Conservation (phyloP, 92 coral and sea anemone genomes). For the Meandrina meandrites region DNA sequence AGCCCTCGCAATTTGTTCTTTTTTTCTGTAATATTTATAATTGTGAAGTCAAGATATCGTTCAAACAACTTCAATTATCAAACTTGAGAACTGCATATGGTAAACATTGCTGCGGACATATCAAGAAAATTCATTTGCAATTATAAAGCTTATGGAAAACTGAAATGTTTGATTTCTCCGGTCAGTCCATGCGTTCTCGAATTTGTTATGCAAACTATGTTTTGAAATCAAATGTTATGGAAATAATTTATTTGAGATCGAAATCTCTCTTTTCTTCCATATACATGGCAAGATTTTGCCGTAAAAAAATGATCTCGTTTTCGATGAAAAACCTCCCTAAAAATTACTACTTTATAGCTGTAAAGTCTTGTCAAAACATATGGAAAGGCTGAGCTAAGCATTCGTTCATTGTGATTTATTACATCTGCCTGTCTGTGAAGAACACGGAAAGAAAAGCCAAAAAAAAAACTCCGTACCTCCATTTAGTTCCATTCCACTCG, state of each 20-base stretch:
- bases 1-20: too few species aligned
- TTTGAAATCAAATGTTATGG: background rate
- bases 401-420: background rate
- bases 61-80: background rate
- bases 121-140: background rate
- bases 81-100: background rate
- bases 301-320: too few species aligned
- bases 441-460: background rate
- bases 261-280: background rate
- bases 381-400: background rate
- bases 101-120: background rate
- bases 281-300: background rate
- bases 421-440: background rate
- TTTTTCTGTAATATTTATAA: too few species aligned
- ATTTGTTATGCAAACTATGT: background rate
- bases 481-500: constrained; percentile 36
- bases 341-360: background rate
- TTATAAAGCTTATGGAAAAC: background rate
- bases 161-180: background rate
- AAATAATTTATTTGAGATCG: background rate
- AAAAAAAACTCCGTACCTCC: constrained; percentile 16
- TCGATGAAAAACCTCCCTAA: background rate
- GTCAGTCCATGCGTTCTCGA: too few species aligned
- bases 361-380: background rate
- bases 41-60: too few species aligned